Base-by-base conservation (phyloP, 1,140 invertebrate species). In the Plectrocnemia conspersa region DNA sequence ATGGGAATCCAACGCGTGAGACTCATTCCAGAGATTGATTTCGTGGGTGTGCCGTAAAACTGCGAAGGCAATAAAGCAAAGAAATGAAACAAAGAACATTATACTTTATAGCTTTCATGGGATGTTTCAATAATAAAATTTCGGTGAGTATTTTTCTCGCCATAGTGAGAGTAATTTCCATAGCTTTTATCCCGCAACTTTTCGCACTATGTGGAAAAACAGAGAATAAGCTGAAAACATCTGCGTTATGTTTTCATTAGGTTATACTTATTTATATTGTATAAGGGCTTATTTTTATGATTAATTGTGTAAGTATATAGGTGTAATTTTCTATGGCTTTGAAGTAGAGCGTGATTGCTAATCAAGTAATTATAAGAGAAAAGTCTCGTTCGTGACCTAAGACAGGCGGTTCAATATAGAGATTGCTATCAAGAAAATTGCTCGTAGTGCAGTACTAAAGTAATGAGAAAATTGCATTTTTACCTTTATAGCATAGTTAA, bases 291-390 rank as follows among this genome's bases (percentile, higher is more conserved):
- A 29, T 7, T 29, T 7, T 29, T 29, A 29, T 7, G 6, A 16
- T 38, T 38, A 38, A 13, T 5, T 16, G 15, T 9, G 11, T 38
- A 9, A 5, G 18, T 13, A 13, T 38, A 9, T 38, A 38, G 38
- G 19, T 44, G 33, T 32, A 53, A 42, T 53, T 53, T 53, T 32
- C 24, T 13, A 36, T 45, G 25, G 35, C 46, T n/a, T 32, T 32
- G 18, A 36, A 15, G 35, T 29, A 48, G 32, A 48, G 42, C 45
- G 41, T 41, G 54, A 56, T 56, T 18, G 54, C 54, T 56, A 56
- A 56, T 56, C 54, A 56, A 56, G 54, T 48, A 56, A 56, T 56
- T 56, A 56, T 48, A 47, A 29, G 33, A 48, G 44, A 56, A 38
- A 13, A 25, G 29, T 54, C 47, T 36, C 23, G 44, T 47, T 47